These are phyloP conservation scores for Pygocentrus nattereri DNA, from an alignment of 2,797 vertebrate species.

Conservation along the genomic window DNA sequence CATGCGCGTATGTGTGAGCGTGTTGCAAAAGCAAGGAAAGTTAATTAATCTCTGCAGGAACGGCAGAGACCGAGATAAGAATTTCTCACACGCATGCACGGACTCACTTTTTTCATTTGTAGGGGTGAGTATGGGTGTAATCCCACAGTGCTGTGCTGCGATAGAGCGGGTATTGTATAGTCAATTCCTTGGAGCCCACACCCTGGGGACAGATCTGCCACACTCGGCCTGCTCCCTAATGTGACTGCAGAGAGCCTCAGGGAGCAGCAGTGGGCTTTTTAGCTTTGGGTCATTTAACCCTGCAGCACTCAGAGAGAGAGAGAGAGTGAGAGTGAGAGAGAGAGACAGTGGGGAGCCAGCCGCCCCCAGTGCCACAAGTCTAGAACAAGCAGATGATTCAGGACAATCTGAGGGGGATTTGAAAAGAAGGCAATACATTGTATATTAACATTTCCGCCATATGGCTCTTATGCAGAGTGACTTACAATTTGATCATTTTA, in stretches of 20 bases:
- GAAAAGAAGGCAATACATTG: not conserved
- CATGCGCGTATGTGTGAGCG: not conserved
- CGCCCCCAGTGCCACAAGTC: not conserved
- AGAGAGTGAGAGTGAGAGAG: not conserved
- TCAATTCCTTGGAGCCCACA: not conserved
- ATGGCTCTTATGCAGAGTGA: no score
- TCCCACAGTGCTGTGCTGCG: not conserved
- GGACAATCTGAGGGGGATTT: not conserved
- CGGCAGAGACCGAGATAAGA: not conserved
- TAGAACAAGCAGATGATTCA: not conserved
- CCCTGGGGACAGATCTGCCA: constrained; percentile 5
- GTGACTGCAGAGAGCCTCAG: constrained; percentile 18
- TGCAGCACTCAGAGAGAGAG: not conserved
- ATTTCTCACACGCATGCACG: not conserved
- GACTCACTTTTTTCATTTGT: not conserved
- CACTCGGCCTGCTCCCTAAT: constrained; percentile 13
- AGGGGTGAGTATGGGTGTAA: constrained; percentile 5
- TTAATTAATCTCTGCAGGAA: constrained; percentile 6
- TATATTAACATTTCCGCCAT: no score
- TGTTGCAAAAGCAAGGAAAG: not conserved
- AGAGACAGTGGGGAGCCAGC: not conserved
- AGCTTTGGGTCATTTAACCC: constrained; percentile 28
- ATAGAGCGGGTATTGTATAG: constrained; percentile 5
- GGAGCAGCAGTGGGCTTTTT: constrained; percentile 12
- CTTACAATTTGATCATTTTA: no score